Conservation (phyloP, 2,113 vertebrate species). For the Nothocercus nigrocapillus region DNA sequence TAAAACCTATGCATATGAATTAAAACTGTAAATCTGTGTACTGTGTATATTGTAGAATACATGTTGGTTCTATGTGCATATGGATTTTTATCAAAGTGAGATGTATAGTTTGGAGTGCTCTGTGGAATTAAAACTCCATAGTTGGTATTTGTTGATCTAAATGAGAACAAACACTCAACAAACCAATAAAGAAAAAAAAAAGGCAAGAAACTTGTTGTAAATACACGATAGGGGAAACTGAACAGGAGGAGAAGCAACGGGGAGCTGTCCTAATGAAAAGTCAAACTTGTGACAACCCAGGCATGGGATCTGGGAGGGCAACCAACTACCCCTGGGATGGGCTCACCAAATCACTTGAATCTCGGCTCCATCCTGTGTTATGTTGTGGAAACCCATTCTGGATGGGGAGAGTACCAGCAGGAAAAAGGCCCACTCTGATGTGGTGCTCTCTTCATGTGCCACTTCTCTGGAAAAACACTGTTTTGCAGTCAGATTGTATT, state of each 20-base stretch:
- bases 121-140: not conserved
- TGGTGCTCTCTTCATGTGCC: not conserved
- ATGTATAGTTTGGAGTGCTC: not conserved
- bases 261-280: not conserved
- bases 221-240: not conserved
- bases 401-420: not conserved
- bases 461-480: not conserved
- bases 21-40: not conserved
- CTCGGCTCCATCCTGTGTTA: not conserved
- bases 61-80: not conserved
- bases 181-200: not conserved
- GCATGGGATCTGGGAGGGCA: not conserved
- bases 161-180: not conserved
- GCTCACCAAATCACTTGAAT: not conserved
- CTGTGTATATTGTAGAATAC: not conserved
- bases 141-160: not conserved
- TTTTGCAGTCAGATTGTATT: not conserved
- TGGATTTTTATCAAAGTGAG: not conserved
- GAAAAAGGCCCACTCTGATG: not conserved
- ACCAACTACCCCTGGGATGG: not conserved
- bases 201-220: not conserved
- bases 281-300: not conserved
- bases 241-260: not conserved
- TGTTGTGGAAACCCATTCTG: not conserved
- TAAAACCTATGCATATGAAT: not conserved